Conservation (phyloP, 35 echinoderm and acorn worm species). For the Lytechinus pictus region DNA sequence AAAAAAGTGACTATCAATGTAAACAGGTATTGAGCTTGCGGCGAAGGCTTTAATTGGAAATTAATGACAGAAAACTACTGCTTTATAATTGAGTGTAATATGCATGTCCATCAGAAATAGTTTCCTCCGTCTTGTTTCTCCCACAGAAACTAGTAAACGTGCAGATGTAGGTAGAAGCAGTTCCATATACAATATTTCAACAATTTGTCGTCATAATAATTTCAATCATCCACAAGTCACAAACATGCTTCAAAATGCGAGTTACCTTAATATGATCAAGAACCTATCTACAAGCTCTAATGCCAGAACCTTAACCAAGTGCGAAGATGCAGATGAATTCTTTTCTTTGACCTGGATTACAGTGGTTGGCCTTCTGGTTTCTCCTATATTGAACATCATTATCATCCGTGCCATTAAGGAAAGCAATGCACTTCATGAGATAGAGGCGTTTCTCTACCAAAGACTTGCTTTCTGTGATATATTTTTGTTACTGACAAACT, state of each 20-base stretch:
- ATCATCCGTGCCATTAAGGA: background rate
- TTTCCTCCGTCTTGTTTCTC: too few relatives aligned
- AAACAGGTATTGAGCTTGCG: too few relatives aligned
- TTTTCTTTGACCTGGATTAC: background rate
- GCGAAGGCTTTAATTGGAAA: too few relatives aligned
- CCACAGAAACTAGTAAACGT: too few relatives aligned
- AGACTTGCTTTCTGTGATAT: background rate
- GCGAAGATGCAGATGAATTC: background rate
- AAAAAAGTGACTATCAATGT: too few relatives aligned
- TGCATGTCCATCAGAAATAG: too few relatives aligned
- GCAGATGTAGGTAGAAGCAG: too few relatives aligned
- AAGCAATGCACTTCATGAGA: background rate
- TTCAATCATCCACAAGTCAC: background rate
- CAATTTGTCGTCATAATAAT: background rate
- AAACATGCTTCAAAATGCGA: background rate
- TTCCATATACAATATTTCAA: background rate
- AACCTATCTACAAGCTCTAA: background rate
- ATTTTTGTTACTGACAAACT: background rate
- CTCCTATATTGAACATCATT: background rate
- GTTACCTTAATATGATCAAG: background rate
- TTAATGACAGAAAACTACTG: too few relatives aligned
- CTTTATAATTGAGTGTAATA: too few relatives aligned
- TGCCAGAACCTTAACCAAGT: background rate
- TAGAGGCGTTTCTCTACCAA: background rate
- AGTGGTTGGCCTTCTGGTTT: background rate